Percentiles rank a stretch among this genome's conserved stretches.
Conservation (phyloP, 2,797 vertebrate species). For the Podarcis siculus region DNA sequence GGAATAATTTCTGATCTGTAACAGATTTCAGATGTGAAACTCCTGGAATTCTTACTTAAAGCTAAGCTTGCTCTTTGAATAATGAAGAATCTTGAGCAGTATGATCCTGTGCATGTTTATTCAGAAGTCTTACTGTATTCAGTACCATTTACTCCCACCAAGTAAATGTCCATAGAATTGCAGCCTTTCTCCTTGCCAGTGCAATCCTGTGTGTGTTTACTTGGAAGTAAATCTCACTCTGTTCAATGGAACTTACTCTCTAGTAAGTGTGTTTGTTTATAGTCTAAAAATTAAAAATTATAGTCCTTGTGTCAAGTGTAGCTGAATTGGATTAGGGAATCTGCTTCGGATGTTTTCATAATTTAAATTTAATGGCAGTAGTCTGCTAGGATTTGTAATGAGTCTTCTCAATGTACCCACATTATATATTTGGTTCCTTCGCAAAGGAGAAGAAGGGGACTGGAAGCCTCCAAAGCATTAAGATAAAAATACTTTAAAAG, state of each 20-base stretch:
- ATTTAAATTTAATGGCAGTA: neutral
- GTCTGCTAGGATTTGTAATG: neutral
- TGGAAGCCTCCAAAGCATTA: neutral
- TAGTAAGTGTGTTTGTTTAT: neutral
- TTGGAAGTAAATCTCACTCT: neutral
- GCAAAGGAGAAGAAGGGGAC: neutral
- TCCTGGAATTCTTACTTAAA: constrained; percentile 16
- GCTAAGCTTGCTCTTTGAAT: neutral
- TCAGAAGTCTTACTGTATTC: neutral
- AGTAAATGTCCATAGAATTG: no score
- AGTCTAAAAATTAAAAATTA: neutral
- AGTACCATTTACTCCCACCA: no score
- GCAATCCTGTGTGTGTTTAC: no score
- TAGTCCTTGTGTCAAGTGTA: neutral
- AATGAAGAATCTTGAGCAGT: neutral
- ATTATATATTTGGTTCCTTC: neutral
- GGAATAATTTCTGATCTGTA: neutral
- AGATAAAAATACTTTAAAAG: neutral
- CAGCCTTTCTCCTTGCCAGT: no score
- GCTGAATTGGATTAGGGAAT: neutral
- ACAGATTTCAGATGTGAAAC: neutral
- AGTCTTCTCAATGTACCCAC: neutral
- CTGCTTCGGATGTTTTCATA: constrained; percentile 16
- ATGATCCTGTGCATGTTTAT: neutral
- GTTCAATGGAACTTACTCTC: neutral